Evolutionary conservation across 2,113 vertebrate species (phyloP).

Genomic region (Myanophis thanlyinensis): DNA sequence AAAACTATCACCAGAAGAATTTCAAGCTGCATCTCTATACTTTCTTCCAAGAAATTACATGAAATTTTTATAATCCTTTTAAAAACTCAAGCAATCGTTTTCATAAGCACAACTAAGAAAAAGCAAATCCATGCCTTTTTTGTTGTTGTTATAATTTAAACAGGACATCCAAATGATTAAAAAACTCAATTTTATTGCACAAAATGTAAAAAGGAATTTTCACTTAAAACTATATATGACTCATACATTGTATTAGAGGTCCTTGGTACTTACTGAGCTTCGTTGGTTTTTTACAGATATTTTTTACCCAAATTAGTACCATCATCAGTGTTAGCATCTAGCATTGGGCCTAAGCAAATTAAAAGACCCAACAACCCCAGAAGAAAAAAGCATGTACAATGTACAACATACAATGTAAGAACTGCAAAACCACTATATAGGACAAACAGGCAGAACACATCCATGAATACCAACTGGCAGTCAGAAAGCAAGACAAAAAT

Average conservation of each 20-base stretch:
- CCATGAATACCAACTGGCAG: too few relatives aligned
- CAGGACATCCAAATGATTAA: background rate
- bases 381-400: too few relatives aligned
- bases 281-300: background rate
- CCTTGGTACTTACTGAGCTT: background rate
- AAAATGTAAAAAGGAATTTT: background rate
- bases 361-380: too few relatives aligned
- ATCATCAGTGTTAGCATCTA: background rate
- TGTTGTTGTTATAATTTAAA: background rate
- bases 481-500: too few relatives aligned
- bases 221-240: background rate
- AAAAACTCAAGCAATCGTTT: background rate
- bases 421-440: too few relatives aligned
- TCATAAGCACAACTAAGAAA: background rate
- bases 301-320: background rate
- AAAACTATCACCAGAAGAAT: conserved; percentile 20
- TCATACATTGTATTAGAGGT: background rate
- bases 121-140: background rate
- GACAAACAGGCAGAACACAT: too few relatives aligned
- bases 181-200: background rate
- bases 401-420: too few relatives aligned
- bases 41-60: background rate
- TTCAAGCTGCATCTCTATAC: conserved; percentile 19
- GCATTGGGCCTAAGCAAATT: too few relatives aligned
- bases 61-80: background rate